Percentiles rank a stretch among this genome's conserved stretches.
Evolutionary conservation across 1,140 invertebrate genomes (phyloP).

Genomic region (Drosophila albomicans): DNA sequence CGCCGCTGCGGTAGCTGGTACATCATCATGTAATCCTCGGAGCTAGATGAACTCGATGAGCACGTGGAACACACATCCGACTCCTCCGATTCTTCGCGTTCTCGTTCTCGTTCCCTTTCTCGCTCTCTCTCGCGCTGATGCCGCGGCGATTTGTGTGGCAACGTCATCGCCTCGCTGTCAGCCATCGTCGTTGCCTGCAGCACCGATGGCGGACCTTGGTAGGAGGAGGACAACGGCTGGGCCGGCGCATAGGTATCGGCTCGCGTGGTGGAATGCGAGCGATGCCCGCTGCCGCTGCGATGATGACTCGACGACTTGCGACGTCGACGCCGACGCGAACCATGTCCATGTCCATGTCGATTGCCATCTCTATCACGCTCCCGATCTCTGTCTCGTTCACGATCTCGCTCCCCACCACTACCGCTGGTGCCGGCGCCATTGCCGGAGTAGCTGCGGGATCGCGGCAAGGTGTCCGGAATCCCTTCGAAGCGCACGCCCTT

Average conservation of each 20-base stretch:
- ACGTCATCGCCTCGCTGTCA: slow-evolving; percentile 20
- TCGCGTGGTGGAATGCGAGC: slow-evolving; percentile 78
- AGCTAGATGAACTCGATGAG: slow-evolving; percentile 90
- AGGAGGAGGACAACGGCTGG: slow-evolving; percentile 77
- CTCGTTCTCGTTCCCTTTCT: slow-evolving; percentile 40
- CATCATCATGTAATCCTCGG: slow-evolving; percentile 92
- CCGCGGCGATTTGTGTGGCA: slow-evolving; percentile 41
- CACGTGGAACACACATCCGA: slow-evolving; percentile 93
- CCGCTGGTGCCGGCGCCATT: slow-evolving; percentile 75
- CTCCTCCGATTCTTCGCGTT: slow-evolving; percentile 87
- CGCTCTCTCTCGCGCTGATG: slow-evolving; percentile 47
- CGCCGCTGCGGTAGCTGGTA: slow-evolving; percentile 92
- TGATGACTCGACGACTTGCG: slow-evolving; percentile 73
- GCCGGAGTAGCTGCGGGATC: slow-evolving; percentile 81
- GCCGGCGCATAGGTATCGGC: slow-evolving; percentile 78
- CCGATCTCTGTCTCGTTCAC: slow-evolving; percentile 32
- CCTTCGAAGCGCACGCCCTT: slow-evolving; percentile 84
- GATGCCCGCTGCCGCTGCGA: slow-evolving; percentile 73
- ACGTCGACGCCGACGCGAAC: slow-evolving; percentile 66
- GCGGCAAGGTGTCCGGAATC: slow-evolving; percentile 73
- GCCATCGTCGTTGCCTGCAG: slow-evolving; percentile 49
- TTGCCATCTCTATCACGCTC: slow-evolving; percentile 39
- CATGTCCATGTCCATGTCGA: slow-evolving; percentile 48
- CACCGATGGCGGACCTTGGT: slow-evolving; percentile 69
- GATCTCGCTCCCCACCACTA: slow-evolving; percentile 34